These are phyloP conservation scores for Nephrotoma flavescens DNA, from an alignment of 2,888 invertebrate genomes.

Conservation along the genomic window DNA sequence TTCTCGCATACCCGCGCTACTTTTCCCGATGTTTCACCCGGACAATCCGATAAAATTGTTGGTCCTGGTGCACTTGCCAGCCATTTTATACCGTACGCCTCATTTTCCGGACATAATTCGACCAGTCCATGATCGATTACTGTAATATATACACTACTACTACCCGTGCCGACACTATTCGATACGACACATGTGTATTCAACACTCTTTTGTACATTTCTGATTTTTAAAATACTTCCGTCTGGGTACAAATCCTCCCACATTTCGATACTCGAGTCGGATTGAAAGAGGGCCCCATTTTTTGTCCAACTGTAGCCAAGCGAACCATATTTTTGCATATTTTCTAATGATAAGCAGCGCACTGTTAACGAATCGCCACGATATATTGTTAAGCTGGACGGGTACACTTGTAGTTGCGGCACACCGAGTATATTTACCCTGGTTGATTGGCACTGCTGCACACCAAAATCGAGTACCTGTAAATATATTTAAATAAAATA, in stretches of 20 bases:
- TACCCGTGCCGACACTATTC: constrained; percentile 37
- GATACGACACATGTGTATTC: constrained; percentile 62
- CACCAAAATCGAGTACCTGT: constrained; percentile 48
- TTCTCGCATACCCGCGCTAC: constrained; percentile 42
- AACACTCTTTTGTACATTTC: constrained; percentile 61
- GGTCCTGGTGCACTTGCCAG: constrained; percentile 59
- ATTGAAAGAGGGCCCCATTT: constrained; percentile 56
- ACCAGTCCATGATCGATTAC: constrained; percentile 44
- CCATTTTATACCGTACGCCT: constrained; percentile 45
- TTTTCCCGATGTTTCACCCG: constrained; percentile 37
- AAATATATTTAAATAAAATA: constrained; percentile 27
- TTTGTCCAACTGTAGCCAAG: constrained; percentile 76
- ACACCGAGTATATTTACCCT: constrained; percentile 42
- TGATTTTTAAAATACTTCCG: constrained; percentile 67
- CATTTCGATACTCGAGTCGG: constrained; percentile 58
- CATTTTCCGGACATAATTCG: constrained; percentile 40
- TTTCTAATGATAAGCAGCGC: constrained; percentile 49
- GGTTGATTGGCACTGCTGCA: constrained; percentile 48
- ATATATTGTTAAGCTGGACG: constrained; percentile 49
- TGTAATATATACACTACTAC: constrained; percentile 47
- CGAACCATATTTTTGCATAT: constrained; percentile 39
- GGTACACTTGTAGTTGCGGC: constrained; percentile 48
- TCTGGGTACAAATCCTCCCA: constrained; percentile 77
- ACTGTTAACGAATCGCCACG: constrained; percentile 32
- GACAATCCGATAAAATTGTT: constrained; percentile 48